A percentile compares a stretch with the other conserved stretches of the same genome.
These are phyloP conservation scores for Minunthozetes semirufus DNA, from an alignment of 2,888 invertebrate species.

Conservation along the genomic window DNA sequence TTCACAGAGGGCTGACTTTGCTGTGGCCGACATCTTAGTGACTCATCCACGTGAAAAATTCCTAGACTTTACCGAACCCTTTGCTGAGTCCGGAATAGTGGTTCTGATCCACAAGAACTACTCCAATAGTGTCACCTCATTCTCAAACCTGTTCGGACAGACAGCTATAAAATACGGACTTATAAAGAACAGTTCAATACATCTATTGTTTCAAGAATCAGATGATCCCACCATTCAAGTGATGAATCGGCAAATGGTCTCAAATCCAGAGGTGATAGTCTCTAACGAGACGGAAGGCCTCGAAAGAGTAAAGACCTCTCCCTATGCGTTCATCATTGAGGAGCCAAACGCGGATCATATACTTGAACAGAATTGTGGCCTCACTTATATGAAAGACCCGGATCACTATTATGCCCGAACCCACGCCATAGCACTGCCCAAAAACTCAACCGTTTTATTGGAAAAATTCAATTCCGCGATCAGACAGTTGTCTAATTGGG, in stretches of 20 bases:
- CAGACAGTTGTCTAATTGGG: slow-evolving; percentile 5
- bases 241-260: slow-evolving; percentile 26
- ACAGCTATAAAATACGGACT: slow-evolving; percentile 17
- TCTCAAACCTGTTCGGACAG: slow-evolving; percentile 13
- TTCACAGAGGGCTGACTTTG: slow-evolving; percentile 35
- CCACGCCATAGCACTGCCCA: slow-evolving; percentile 31
- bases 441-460: slow-evolving; percentile 7
- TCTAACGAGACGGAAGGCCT: slow-evolving; percentile 20
- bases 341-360: slow-evolving; percentile 20
- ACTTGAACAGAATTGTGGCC: slow-evolving; percentile 19
- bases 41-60: slow-evolving; percentile 26
- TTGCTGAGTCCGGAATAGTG: slow-evolving; percentile 13
- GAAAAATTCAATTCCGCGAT: slow-evolving; percentile 27
- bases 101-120: slow-evolving; percentile 6
- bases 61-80: slow-evolving; percentile 34
- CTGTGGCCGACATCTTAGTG: slow-evolving; percentile 32
- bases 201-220: background rate
- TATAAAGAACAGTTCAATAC: slow-evolving; percentile 7
- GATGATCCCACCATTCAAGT: background rate
- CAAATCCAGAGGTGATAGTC: slow-evolving; percentile 7
- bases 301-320: slow-evolving; percentile 19
- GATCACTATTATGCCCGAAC: background rate
- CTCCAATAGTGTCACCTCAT: background rate
- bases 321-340: slow-evolving; percentile 31
- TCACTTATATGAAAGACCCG: slow-evolving; percentile 22